Percentiles rank a stretch among this genome's conserved stretches.
Evolutionary conservation across 2,113 vertebrate genomes (phyloP).

Genomic region (Rhinopomastus cyanomelas): DNA sequence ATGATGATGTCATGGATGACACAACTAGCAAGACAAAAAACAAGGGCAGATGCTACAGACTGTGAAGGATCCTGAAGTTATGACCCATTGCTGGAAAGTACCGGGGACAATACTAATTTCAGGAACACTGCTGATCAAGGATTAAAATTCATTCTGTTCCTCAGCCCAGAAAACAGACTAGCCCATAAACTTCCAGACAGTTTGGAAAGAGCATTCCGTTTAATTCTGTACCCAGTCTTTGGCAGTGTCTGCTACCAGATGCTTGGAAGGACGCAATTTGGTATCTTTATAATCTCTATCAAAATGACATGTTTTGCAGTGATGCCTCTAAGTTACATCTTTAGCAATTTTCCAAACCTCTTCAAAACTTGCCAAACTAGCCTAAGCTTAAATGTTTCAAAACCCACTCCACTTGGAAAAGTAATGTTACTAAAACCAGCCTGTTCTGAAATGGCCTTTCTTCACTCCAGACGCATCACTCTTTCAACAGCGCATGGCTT

Average conservation of each 20-base stretch:
- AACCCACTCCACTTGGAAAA: background rate
- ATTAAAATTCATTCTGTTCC: slow-evolving; percentile 24
- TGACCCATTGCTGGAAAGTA: background rate
- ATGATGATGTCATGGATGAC: background rate
- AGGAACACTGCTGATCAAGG: background rate
- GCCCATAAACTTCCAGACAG: background rate
- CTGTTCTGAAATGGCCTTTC: slow-evolving; percentile 10
- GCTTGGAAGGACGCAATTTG: background rate
- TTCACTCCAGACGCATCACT: background rate
- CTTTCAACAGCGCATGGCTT: background rate
- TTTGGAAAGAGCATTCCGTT: background rate
- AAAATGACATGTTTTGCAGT: background rate
- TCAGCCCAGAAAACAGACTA: background rate
- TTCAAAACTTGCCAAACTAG: slow-evolving; percentile 17
- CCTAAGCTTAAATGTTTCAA: background rate
- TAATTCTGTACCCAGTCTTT: background rate
- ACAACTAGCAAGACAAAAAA: slow-evolving; percentile 1
- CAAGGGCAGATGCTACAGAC: background rate
- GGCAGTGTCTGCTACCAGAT: background rate
- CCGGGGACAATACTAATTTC: background rate
- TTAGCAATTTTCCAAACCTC: background rate
- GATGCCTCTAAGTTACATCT: background rate
- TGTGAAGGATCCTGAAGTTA: background rate
- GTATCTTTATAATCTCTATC: background rate
- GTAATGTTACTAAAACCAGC: background rate